Percentiles rank a stretch among this genome's conserved stretches.
Conservation (phyloP, 2,797 vertebrate species). For the Esox lucius region DNA sequence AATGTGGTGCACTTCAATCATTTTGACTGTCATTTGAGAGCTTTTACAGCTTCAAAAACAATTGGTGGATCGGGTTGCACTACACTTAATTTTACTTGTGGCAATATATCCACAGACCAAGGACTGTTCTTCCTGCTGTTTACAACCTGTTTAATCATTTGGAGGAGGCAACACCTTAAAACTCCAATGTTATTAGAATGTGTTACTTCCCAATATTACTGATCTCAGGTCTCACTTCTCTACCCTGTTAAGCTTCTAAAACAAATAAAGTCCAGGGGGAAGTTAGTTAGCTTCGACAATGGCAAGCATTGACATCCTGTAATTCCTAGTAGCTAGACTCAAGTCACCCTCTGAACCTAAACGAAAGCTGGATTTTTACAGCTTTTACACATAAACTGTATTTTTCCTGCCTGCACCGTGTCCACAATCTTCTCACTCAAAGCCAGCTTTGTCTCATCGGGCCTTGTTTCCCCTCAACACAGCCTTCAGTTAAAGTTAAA, state of each 20-base stretch:
- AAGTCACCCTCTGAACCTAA: constrained; percentile 35
- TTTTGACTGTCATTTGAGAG: not conserved
- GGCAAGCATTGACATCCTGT: constrained; percentile 18
- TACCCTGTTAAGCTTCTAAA: not conserved
- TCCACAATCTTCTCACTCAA: constrained; percentile 46
- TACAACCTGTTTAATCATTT: not conserved
- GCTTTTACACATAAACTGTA: constrained; percentile 60
- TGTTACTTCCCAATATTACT: not conserved
- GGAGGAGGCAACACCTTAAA: too few relatives aligned
- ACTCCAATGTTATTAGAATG: not conserved
- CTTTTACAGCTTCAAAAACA: not conserved
- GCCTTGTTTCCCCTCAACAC: constrained; percentile 25
- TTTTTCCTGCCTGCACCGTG: constrained; percentile 31
- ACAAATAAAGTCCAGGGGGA: constrained; percentile 17
- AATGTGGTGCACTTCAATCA: constrained; percentile 9
- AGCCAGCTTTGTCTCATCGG: constrained; percentile 67
- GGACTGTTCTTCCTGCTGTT: not conserved
- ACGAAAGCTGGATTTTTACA: constrained; percentile 42
- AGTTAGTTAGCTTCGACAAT: constrained; percentile 2
- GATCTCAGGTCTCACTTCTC: not conserved
- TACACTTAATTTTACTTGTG: not conserved
- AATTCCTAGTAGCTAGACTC: constrained; percentile 34
- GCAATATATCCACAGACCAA: not conserved
- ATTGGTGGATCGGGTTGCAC: not conserved
- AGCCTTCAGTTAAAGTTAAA: constrained; percentile 58